Evolutionary conservation across 1,140 invertebrate genomes (phyloP), one percentile per base, ranked within the genome.

Genomic region (Drosophila tropicalis): DNA sequence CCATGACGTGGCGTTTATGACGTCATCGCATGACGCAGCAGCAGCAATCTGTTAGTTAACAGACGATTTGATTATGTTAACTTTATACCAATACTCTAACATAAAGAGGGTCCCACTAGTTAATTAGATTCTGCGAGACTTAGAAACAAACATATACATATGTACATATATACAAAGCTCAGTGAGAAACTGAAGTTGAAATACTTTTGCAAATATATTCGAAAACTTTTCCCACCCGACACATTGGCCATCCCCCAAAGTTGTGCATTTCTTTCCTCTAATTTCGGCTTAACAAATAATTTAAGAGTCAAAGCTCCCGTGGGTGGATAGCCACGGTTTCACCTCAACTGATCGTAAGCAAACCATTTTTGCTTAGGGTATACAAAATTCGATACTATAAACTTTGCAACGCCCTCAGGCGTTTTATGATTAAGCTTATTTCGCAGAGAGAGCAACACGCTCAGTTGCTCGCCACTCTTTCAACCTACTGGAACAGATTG

Each of bases 381-480:
- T 51, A 51, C 7, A 12, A 51, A 12, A 9, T 12, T 51, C 44
- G 9, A 12, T 6, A 1, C 9, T 10, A 0, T 58, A 77, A 69
- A 56, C 19, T 60, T 34, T 70, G 15, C 72, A 22, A 56, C 76
- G 73, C 67, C 78, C 19, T 51, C 12, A 39, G 4, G 12, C 12
- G 22, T 51, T 19, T 51, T 22, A 5, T 51, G 17, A 51, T 22
- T 22, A 51, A 10, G 44, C 17, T 51, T 22, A 4, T 19, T 47
- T 47, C 5, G 64, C 67, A 54, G 65, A 67, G 51, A 40, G 39
- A 67, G 41, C 66, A 47, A 32, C 47, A 51, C 17, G 17, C 44
- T 51, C 80, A 86, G 75, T 86, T 75, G 76, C 55, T 69, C 66
- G 67, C 64, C n/a, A 87, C 57, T 70, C 76, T 56, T 76, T 62